Base-by-base conservation (phyloP, 1,140 invertebrate species). In the Ostrea denselamellosa region DNA sequence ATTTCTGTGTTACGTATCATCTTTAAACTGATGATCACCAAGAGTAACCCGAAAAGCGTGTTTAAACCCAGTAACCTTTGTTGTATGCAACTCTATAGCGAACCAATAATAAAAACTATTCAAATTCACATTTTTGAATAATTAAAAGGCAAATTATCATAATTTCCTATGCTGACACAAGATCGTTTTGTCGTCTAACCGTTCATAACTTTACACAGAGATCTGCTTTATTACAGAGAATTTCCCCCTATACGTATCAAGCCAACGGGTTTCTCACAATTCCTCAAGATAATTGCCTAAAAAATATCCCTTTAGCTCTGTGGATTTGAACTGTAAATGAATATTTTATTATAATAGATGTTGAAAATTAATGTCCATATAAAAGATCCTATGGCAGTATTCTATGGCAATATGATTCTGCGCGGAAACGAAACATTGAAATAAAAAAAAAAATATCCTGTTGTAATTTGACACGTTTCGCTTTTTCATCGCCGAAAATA, bases 81-180 rank as follows among this genome's bases (percentile, higher is more conserved):
- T 44, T 44, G 17, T 19, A 62, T 62, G n/a, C n/a, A 19, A 62
- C 56, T 62, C 17, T n/a, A 62, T n/a, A 62, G 56, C 14, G 5
- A 62, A 62, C 56, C 9, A 58, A 58, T 58, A 71, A 28, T 25
- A 71, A 71, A 71, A 77, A 77, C 22, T 34, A 28, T 62, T 62
- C 17, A 62, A 62, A 62, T 62, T 12, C 28, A 14, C 5, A 25
- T 77, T 28, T 68, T 77, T 77, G 28, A 77, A 77, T 77, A 34
- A 77, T 77, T 77, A 77, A 77, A 77, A n/a, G 14, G 14, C 68
- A 77, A 77, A 77, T 28, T 34, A 77, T 22, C 68, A 28, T 77
- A 17, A 77, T 77, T 77, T 34, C 9, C 22, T 9, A 77, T 22
- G 68, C 68, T 25, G 14, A 77, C 9, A 77, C 68, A 14, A 77